phyloP scores from a whole-genome alignment of 2,888 invertebrate genomes.

The Prosopocoilus inquinatus region DNA sequence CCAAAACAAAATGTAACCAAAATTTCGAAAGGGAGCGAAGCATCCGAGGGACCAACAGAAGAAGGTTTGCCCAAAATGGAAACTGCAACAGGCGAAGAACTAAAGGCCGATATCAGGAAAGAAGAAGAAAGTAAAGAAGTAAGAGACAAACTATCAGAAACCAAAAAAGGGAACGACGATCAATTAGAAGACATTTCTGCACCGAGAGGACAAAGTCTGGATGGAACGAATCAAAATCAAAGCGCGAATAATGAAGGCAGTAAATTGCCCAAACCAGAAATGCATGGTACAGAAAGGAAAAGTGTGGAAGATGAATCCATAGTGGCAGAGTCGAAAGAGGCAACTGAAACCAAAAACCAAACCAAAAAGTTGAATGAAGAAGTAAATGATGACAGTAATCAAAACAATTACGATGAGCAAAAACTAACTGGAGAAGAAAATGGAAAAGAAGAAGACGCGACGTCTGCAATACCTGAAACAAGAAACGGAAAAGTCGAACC shows the following conservation, averaged over 20 bases:
- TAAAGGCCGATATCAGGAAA: not conserved
- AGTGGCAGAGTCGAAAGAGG: too few species aligned
- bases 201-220: too few species aligned
- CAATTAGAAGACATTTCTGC: not conserved
- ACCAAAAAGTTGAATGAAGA: constrained; percentile 23
- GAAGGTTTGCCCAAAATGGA: too few species aligned
- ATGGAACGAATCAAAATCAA: too few species aligned
- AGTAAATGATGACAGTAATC: constrained; percentile 28
- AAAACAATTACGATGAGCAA: constrained; percentile 19
- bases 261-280: too few species aligned
- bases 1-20: constrained; percentile 10
- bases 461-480: constrained; percentile 11
- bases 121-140: constrained; percentile 1
- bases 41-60: constrained; percentile 2
- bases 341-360: not conserved
- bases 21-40: constrained; percentile 1
- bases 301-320: too few species aligned
- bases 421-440: constrained; percentile 14
- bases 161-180: too few species aligned
- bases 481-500: not conserved
- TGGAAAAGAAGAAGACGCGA: not conserved
- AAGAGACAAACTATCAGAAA: too few species aligned
- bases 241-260: too few species aligned
- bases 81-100: too few species aligned
- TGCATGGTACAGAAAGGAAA: too few species aligned